phyloP scores from a whole-genome alignment of 2,888 invertebrate species.

The Arctia plantaginis region DNA sequence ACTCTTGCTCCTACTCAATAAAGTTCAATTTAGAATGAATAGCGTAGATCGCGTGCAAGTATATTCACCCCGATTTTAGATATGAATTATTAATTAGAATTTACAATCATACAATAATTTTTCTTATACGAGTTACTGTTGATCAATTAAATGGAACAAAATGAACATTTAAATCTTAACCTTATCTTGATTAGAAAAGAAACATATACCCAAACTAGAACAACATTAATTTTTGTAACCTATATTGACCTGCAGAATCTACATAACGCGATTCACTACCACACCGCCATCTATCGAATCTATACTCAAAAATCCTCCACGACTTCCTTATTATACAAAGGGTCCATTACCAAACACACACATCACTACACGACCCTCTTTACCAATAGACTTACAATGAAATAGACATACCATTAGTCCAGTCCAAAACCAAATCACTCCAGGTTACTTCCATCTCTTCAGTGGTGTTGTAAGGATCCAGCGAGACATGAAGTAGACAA shows the following conservation, averaged over 20 bases:
- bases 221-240: too few relatives aligned
- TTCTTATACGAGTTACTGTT: too few relatives aligned
- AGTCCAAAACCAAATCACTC: slow-evolving; percentile 97
- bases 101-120: too few relatives aligned
- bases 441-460: slow-evolving; percentile 99
- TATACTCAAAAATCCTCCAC: not conserved
- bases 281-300: not conserved
- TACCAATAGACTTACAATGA: not conserved
- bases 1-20: not conserved
- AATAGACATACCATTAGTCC: slow-evolving; percentile 92
- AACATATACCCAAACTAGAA: not conserved
- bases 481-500: slow-evolving; percentile 96
- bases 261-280: not conserved
- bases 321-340: not conserved
- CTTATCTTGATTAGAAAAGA: too few relatives aligned
- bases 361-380: too few relatives aligned
- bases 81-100: too few relatives aligned
- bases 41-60: not conserved
- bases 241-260: too few relatives aligned
- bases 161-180: too few relatives aligned
- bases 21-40: not conserved
- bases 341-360: not conserved
- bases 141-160: too few relatives aligned
- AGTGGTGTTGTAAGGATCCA: slow-evolving; percentile 99
- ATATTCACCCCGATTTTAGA: not conserved